Base-by-base conservation (phyloP, 2,113 vertebrate species). In the Pagrus major region DNA sequence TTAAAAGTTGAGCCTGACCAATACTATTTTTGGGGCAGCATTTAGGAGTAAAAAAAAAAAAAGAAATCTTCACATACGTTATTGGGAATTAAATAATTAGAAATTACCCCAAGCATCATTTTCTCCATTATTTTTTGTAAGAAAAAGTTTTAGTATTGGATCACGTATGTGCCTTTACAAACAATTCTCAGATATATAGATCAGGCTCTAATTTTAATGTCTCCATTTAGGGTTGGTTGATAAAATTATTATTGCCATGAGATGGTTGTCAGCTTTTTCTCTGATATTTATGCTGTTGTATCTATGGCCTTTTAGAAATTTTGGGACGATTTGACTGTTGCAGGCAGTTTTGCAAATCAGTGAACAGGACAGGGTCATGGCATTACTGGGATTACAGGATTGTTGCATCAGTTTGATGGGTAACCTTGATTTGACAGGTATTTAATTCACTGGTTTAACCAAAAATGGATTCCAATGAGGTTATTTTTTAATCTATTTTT, bases 371-470 rank as follows among this genome's bases (percentile, higher is more conserved):
- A 51, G 37, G 37, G 70, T 39, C 18, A 39, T 74, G 18, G 31
- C 21, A 58, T 2, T 3, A 44, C 23, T n/a, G 46, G 23, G 15
- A 49, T 41, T 16, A 47, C 31, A 41, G 49, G 47, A 69, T 54
- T 37, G 42, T 21, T 35, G 49, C 66, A 52, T 76, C 67, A 52
- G 4, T 69, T 65, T 80, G 67, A 71, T 74, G n/a, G 27, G 67
- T 81, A 66, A 23, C 41, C 25, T 33, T 72, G 9, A 71, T 41
- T 69, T 46, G 18, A 35, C 29, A 12, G 14, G 14, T 44, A 69
- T 47, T 60, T 33, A 8, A 27, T 29, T 80, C 71, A 58, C 44
- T 27, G 21, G 42, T 72, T 78, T n/a, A 68, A 61, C 18, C 27
- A 27, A 76, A 61, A 78, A 54, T 15, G 67, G 27, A 47, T 52